phyloP scores from a whole-genome alignment of 2,888 invertebrate genomes.

The Apotomis betuletana region DNA sequence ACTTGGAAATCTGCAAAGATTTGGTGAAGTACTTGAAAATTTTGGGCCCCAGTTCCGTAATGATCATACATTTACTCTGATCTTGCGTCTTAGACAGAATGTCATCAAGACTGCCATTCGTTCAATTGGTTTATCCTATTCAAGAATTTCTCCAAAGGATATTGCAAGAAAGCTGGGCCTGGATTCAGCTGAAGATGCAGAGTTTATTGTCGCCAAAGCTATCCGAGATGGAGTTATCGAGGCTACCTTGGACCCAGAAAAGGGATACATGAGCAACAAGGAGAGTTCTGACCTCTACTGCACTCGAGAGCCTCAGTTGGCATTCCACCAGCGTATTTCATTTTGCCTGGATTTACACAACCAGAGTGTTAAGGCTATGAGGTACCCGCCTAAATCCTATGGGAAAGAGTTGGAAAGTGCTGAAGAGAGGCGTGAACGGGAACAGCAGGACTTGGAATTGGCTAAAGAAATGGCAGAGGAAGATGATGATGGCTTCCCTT shows the following conservation, averaged over 20 bases:
- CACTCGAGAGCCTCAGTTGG: slow-evolving; percentile 97
- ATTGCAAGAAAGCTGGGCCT: slow-evolving; percentile 97
- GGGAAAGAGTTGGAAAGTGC: slow-evolving; percentile 99
- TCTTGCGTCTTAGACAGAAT: slow-evolving; percentile 97
- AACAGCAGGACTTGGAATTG: slow-evolving; percentile 98
- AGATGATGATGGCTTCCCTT: slow-evolving; percentile 95
- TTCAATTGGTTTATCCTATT: slow-evolving; percentile 97
- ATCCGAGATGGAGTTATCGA: slow-evolving; percentile 99
- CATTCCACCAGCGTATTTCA: slow-evolving; percentile 98
- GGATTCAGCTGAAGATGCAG: slow-evolving; percentile 98
- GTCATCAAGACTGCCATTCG: slow-evolving; percentile 99
- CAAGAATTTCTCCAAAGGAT: slow-evolving; percentile 96
- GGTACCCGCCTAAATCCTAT: slow-evolving; percentile 99
- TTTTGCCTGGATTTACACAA: slow-evolving; percentile 99
- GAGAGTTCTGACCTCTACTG: slow-evolving; percentile 98
- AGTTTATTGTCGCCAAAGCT: slow-evolving; percentile 99
- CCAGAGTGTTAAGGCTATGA: slow-evolving; percentile 99
- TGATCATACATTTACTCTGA: slow-evolving; percentile 98
- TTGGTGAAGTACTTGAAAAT: slow-evolving; percentile 96
- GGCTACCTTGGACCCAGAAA: slow-evolving; percentile 97
- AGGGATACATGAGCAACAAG: slow-evolving; percentile 98
- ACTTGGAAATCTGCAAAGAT: slow-evolving; percentile 96
- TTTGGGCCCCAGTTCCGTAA: slow-evolving; percentile 95
- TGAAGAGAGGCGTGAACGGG: slow-evolving; percentile 96
- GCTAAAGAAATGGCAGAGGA: slow-evolving; percentile 99